Conservation (phyloP, 1,140 invertebrate species). For the Chlorops oryzae region DNA sequence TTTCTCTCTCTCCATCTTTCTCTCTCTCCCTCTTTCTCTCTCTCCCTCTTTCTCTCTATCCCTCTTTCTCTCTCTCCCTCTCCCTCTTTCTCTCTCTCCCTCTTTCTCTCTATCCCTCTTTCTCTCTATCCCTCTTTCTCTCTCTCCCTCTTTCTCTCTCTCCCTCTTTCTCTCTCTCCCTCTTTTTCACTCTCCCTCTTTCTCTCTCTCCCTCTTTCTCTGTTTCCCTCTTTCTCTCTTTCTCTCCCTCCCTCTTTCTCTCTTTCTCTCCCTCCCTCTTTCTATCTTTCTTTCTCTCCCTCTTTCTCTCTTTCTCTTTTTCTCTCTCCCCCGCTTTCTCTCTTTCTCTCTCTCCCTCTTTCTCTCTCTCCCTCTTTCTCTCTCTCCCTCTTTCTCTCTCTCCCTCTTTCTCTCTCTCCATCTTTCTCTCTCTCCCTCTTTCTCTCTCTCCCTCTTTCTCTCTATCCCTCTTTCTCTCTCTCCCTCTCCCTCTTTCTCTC, state of each 20-base stretch:
- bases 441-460: neutral
- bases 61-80: neutral
- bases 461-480: too few relatives aligned
- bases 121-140: neutral
- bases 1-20: neutral
- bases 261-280: neutral
- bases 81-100: neutral
- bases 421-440: neutral
- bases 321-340: neutral
- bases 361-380: too few relatives aligned
- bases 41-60: neutral
- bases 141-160: neutral
- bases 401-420: neutral
- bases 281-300: neutral
- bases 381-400: neutral
- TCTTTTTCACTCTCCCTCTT: neutral
- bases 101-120: neutral
- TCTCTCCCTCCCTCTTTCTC: neutral
- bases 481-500: too few relatives aligned
- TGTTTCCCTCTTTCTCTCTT: neutral
- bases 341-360: neutral
- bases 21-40: neutral
- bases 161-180: neutral
- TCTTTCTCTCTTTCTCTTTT: neutral
- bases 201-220: neutral